These are phyloP conservation scores for Marisa cornuarietis DNA, from an alignment of 1,140 invertebrate species.

Conservation along the genomic window DNA sequence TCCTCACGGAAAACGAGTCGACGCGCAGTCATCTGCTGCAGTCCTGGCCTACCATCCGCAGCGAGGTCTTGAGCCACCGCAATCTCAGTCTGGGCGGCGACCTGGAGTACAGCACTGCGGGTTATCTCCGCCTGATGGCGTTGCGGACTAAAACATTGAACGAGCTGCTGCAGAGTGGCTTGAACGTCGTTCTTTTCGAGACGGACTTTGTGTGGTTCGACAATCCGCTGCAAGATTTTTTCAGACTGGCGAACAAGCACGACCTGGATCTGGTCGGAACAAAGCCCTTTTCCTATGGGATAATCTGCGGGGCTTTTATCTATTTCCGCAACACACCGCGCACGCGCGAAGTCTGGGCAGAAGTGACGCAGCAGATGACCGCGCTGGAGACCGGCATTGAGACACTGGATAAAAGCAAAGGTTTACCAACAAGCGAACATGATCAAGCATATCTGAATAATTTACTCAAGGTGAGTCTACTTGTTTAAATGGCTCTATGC, in stretches of 20 bases:
- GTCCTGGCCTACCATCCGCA: background rate
- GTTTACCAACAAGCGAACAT: background rate
- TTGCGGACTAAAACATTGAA: background rate
- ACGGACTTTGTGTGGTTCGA: slow-evolving; percentile 17
- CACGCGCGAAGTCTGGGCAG: slow-evolving; percentile 13
- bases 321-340: slow-evolving; percentile 16
- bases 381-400: background rate
- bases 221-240: slow-evolving; percentile 12
- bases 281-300: background rate
- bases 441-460: slow-evolving; percentile 9
- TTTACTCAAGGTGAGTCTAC: background rate
- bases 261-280: slow-evolving; percentile 14
- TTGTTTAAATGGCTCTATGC: background rate
- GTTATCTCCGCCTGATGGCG: slow-evolving; percentile 9
- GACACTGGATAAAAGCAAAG: background rate
- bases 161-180: background rate
- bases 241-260: background rate
- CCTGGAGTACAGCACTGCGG: background rate
- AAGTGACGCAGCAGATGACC: slow-evolving; percentile 13
- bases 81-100: background rate
- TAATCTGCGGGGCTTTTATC: slow-evolving; percentile 18
- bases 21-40: background rate
- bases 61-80: background rate
- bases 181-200: slow-evolving; percentile 9
- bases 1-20: no score